A percentile compares a stretch with the other conserved stretches of the same genome.
These are phyloP conservation scores for Cybosia mesomella DNA, from an alignment of 2,888 invertebrate species.

Conservation along the genomic window DNA sequence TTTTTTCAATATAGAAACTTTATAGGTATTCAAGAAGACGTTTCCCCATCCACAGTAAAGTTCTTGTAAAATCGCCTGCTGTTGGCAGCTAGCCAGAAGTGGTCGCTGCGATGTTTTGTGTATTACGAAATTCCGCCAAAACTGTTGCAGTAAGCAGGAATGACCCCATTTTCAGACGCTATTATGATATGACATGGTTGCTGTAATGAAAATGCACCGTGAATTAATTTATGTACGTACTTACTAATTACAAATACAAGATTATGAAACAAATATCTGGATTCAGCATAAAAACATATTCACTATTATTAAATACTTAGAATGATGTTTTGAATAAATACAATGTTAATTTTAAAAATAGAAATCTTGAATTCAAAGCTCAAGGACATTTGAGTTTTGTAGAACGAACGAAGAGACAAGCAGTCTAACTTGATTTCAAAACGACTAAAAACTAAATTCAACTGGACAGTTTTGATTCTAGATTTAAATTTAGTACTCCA, in stretches of 20 bases:
- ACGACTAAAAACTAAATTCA: not conserved
- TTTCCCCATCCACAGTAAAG: conserved; percentile 50
- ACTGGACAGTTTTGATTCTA: conserved; percentile 9
- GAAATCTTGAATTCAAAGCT: conserved; percentile 11
- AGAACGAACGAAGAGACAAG: not conserved
- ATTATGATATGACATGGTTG: conserved; percentile 56
- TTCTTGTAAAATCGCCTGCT: conserved; percentile 62
- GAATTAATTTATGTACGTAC: not conserved
- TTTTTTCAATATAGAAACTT: conserved; percentile 24
- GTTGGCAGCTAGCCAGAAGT: conserved; percentile 73
- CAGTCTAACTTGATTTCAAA: not conserved
- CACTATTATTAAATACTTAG: conserved; percentile 20
- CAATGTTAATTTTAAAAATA: not conserved
- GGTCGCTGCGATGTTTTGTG: conserved; percentile 72
- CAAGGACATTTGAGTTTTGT: not conserved
- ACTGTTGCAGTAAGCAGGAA: conserved; percentile 76
- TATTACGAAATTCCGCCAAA: conserved; percentile 85
- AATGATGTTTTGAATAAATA: not conserved
- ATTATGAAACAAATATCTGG: not conserved
- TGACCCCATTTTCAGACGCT: conserved; percentile 73
- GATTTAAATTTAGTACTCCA: conserved; percentile 36
- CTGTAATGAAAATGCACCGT: conserved; percentile 36
- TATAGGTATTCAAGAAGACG: conserved; percentile 49
- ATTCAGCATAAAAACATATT: conserved; percentile 5
- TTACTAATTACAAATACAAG: not conserved